A percentile compares a stretch with the other conserved stretches of the same genome.
Evolutionary conservation across 2,888 invertebrate genomes (phyloP).

Genomic region (Tryphoninae sp.): DNA sequence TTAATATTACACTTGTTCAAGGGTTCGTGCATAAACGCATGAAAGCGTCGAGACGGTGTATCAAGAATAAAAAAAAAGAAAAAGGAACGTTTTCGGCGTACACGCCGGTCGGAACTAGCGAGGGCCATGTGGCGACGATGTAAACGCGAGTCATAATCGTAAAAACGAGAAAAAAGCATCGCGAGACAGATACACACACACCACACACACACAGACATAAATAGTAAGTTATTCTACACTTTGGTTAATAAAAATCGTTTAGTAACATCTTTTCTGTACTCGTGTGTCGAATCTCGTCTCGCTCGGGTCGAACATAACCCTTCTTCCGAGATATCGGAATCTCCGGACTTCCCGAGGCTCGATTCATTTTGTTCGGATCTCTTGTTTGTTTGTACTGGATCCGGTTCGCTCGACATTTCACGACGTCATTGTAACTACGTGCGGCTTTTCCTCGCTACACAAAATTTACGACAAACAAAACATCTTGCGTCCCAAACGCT

Average conservation of each 20-base stretch:
- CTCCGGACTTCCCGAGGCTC: slow-evolving; percentile 2
- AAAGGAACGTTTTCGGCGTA: background rate
- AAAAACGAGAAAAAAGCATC: slow-evolving; percentile 72
- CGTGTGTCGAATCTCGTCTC: slow-evolving; percentile 1
- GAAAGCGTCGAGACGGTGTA: background rate
- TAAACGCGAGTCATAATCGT: slow-evolving; percentile 74
- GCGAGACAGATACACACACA: slow-evolving; percentile 20
- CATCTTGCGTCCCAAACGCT: slow-evolving; percentile 21
- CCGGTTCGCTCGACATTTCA: slow-evolving; percentile 10
- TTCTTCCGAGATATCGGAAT: slow-evolving; percentile 43
- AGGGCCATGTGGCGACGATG: slow-evolving; percentile 74
- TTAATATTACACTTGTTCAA: too few relatives aligned
- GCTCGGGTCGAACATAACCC: slow-evolving; percentile 18
- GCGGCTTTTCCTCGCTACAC: slow-evolving; percentile 39
- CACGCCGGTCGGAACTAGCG: slow-evolving; percentile 72
- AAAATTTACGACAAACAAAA: slow-evolving; percentile 52
- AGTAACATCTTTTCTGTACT: slow-evolving; percentile 33
- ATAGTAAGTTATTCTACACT: slow-evolving; percentile 48
- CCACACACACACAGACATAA: slow-evolving; percentile 41
- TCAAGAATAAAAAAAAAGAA: slow-evolving; percentile 1
- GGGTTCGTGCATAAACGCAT: too few relatives aligned
- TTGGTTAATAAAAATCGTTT: slow-evolving; percentile 44
- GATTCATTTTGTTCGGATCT: slow-evolving; percentile 36
- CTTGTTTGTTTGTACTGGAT: slow-evolving; percentile 52
- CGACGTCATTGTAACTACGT: slow-evolving; percentile 53